A percentile compares a stretch with the other conserved stretches of the same genome.
Conservation (phyloP, 2,888 invertebrate genomes). For the Mimas tiliae region DNA sequence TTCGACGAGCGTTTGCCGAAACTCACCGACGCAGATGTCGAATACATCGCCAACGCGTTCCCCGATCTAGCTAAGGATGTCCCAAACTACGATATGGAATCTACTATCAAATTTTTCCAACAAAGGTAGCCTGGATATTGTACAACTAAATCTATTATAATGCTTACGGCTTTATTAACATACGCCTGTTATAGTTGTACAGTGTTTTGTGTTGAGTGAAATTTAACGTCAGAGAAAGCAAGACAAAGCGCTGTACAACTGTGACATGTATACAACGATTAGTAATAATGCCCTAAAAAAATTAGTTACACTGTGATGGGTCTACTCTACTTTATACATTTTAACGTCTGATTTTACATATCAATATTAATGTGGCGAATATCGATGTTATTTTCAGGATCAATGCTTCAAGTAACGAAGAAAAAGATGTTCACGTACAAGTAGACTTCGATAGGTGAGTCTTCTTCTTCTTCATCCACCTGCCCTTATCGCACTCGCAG, state of each 20-base stretch:
- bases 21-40: constrained; percentile 86
- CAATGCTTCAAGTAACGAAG: constrained; percentile 59
- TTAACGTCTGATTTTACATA: not conserved
- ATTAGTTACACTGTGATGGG: no score
- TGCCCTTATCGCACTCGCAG: no score
- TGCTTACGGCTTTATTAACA: no score
- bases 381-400: constrained; percentile 51
- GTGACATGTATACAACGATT: no score
- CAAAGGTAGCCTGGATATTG: constrained; percentile 73
- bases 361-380: not conserved
- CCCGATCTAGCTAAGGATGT: constrained; percentile 88
- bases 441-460: constrained; percentile 77
- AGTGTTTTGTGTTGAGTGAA: no score
- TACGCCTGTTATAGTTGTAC: no score
- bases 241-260: no score
- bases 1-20: constrained; percentile 90
- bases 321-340: not conserved
- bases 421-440: constrained; percentile 70
- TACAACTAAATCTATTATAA: no score
- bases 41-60: constrained; percentile 86
- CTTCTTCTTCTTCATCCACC: no score
- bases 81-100: constrained; percentile 88
- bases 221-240: no score
- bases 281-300: no score
- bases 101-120: constrained; percentile 89